phyloP scores from a whole-genome alignment of 1,140 invertebrate genomes.

The Calliopsis andreniformis region DNA sequence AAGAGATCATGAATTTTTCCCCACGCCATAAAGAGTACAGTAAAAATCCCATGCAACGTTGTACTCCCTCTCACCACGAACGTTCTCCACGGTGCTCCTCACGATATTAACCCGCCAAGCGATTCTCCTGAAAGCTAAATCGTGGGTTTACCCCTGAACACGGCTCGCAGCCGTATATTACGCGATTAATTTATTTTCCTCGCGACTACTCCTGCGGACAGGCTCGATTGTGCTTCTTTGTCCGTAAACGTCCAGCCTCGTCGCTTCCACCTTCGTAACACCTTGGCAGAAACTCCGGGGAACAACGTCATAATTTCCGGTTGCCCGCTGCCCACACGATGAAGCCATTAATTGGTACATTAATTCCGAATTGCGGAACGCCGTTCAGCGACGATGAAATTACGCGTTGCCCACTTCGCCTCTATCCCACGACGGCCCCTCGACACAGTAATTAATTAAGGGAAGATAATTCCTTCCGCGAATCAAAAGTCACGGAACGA shows the following conservation, averaged over 20 bases:
- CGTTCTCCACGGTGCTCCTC: too few relatives aligned
- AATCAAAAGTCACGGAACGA: too few relatives aligned
- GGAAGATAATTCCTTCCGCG: too few relatives aligned
- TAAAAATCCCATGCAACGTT: too few relatives aligned
- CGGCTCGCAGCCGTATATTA: not conserved
- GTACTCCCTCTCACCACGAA: too few relatives aligned
- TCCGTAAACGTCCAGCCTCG: slow-evolving; percentile 20
- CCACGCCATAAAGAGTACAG: too few relatives aligned
- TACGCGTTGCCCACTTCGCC: too few relatives aligned
- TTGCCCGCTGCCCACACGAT: slow-evolving; percentile 32
- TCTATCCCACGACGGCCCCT: too few relatives aligned
- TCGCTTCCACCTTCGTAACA: not conserved
- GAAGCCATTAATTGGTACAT: slow-evolving; percentile 59
- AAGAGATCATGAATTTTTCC: too few relatives aligned
- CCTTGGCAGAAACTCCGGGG: not conserved
- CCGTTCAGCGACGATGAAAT: not conserved
- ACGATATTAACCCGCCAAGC: slow-evolving; percentile 6
- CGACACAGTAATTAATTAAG: too few relatives aligned
- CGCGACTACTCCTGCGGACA: slow-evolving; percentile 5
- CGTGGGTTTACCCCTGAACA: too few relatives aligned
- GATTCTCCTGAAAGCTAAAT: slow-evolving; percentile 5
- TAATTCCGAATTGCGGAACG: slow-evolving; percentile 36
- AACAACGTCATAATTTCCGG: slow-evolving; percentile 56
- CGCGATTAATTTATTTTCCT: slow-evolving; percentile 32
- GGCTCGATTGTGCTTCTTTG: slow-evolving; percentile 15